Conservation (phyloP, 2,888 invertebrate genomes). For the Megalurothrips usitatus region DNA sequence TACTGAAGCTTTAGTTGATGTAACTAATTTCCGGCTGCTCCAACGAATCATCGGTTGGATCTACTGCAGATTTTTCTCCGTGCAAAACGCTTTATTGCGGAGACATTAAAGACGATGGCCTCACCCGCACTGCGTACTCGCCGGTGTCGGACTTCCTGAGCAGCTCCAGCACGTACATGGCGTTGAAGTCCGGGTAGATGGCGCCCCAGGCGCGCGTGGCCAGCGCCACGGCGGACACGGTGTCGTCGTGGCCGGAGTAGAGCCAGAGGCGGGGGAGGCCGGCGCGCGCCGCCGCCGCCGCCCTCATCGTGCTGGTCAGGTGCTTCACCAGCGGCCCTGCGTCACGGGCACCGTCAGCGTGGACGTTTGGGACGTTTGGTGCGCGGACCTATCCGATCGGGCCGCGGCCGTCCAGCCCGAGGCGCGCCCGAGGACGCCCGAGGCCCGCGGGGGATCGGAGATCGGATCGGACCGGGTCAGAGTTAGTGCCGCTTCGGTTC, state of each 20-base stretch:
- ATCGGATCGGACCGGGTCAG: too few relatives aligned
- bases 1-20: too few relatives aligned
- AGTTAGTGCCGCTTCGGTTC: too few relatives aligned
- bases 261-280: background rate
- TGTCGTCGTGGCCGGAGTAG: slow-evolving; percentile 21
- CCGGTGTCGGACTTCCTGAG: slow-evolving; percentile 8
- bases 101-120: background rate
- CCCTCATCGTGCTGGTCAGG: background rate
- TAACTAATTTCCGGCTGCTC: too few relatives aligned
- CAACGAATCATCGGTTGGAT: too few relatives aligned
- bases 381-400: too few relatives aligned
- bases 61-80: too few relatives aligned
- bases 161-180: slow-evolving; percentile 11
- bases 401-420: background rate
- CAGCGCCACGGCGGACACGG: background rate
- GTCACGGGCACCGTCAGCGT: background rate
- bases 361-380: too few relatives aligned
- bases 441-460: too few relatives aligned
- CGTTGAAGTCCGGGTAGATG: slow-evolving; percentile 11
- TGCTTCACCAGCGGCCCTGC: slow-evolving; percentile 3
- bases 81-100: too few relatives aligned
- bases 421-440: background rate
- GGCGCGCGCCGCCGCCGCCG: background rate
- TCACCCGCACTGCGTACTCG: slow-evolving; percentile 8
- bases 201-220: background rate